Conservation (phyloP, 1,140 invertebrate species). For the Pteromalus puparum region DNA sequence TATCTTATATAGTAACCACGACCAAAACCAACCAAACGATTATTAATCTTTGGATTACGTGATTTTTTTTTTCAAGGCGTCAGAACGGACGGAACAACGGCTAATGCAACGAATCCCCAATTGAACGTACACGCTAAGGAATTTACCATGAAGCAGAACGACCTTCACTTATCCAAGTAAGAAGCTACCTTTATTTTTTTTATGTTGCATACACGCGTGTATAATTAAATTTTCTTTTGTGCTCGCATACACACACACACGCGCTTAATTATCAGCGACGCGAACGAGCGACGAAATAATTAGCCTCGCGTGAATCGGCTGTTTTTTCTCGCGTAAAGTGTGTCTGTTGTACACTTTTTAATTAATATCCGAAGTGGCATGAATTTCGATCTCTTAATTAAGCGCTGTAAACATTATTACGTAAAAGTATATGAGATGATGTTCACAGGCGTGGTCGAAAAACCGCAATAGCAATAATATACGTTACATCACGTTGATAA, state of each 20-base stretch:
- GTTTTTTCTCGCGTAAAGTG: neutral
- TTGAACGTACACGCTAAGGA: constrained; percentile 90
- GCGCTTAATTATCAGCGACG: neutral
- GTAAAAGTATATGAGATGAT: too few species aligned
- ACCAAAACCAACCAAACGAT: neutral
- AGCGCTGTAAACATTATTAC: neutral
- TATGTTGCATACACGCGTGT: neutral
- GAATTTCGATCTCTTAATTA: constrained; percentile 8
- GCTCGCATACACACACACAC: neutral
- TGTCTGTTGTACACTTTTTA: neutral
- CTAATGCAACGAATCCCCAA: constrained; percentile 71
- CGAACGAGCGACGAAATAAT: neutral
- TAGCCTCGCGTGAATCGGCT: neutral
- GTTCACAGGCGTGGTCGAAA: too few species aligned
- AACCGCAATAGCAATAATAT: too few species aligned
- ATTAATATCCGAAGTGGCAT: neutral
- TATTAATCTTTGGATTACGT: neutral
- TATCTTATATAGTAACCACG: neutral
- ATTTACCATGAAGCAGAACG: constrained; percentile 85
- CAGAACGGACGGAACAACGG: constrained; percentile 68
- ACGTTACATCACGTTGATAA: too few species aligned
- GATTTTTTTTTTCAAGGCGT: constrained; percentile 60
- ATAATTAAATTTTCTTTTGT: constrained; percentile 5
- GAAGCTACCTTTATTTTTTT: constrained; percentile 62
- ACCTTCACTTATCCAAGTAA: constrained; percentile 78